Base-by-base conservation (phyloP, 1,140 invertebrate genomes). In the Sycophaga agraensis region DNA sequence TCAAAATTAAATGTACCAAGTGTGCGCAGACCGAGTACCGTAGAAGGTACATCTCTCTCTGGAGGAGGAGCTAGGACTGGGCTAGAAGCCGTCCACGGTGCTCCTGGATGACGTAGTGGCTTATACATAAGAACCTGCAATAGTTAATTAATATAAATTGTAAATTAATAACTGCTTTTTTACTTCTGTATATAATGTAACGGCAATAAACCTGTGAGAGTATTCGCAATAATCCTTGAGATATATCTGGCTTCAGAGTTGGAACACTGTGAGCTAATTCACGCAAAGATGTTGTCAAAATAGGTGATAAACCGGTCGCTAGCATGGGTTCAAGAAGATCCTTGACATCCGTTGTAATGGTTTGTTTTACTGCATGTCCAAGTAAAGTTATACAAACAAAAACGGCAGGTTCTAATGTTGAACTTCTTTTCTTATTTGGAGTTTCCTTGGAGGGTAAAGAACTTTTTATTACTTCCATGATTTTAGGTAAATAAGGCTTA, bases 1-100 rank as follows among this genome's bases (percentile, higher is more conserved):
- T 98, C 93, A 81, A 99, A 99, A 75, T 98, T 93, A 76, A 99
- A 99, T 4, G 88, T 94, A 2, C 96, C 96, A 1, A 99, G 84
- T 3, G 97, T 99, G 72, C 91, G 87, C 2, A 99, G 78, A 1
- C 97, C 97, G 14, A 99, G 79, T 2, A 97, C 94, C 46, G 95
- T 91, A 51, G 89, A 93, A 9, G 88, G 82, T 3, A 91, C 87
- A 73, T 97, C 94, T 28, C 78, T 74, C 21, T 82, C 76, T 3
- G 74, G 62, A 1, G 73, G 71, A 11, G 74, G 65, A 0, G 72
- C 72, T 0, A 71, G 66, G 8, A 74, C 74, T 0, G 77, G 78
- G 64, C 77, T 79, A 0, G 73, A 74, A 0, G 74, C 73, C 5
- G 72, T 75, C 72, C 85, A 84, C 9, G 90, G 89, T 66, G 88